phyloP scores from a whole-genome alignment of 35 echinoderm and acorn worm species.

The Eucidaris tribuloides region DNA sequence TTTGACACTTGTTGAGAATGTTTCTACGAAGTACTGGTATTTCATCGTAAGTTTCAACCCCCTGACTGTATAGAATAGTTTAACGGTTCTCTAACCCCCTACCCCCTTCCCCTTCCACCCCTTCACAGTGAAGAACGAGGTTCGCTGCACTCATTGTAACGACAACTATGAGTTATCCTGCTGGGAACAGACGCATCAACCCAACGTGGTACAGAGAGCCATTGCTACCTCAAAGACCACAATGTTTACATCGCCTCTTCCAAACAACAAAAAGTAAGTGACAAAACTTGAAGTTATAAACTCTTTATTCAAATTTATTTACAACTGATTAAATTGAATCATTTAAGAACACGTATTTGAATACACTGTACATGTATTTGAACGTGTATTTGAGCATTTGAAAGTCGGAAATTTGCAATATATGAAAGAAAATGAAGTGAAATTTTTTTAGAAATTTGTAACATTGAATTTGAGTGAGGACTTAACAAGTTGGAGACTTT shows the following conservation, averaged over 20 bases:
- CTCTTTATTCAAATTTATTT: not conserved
- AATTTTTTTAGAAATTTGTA: not conserved
- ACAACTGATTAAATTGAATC: not conserved
- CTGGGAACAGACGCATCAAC: slow-evolving; percentile 91
- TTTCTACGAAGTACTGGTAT: not conserved
- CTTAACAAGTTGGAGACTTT: no score
- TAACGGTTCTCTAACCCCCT: not conserved
- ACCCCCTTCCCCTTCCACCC: not conserved
- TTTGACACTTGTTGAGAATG: not conserved
- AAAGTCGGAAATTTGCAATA: not conserved
- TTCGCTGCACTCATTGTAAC: slow-evolving; percentile 81
- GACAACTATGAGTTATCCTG: slow-evolving; percentile 82
- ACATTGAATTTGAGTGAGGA: not conserved
- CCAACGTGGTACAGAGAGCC: slow-evolving; percentile 76
- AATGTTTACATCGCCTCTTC: slow-evolving; percentile 76
- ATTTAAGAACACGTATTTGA: not conserved
- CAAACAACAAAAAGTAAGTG: slow-evolving; percentile 77
- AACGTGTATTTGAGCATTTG: not conserved
- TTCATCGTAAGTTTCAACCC: not conserved
- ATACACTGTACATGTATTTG: not conserved
- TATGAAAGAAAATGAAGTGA: not conserved
- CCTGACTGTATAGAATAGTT: not conserved
- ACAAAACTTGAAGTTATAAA: not conserved
- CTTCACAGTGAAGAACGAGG: slow-evolving; percentile 73
- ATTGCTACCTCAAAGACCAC: slow-evolving; percentile 50